phyloP scores from a whole-genome alignment of 2,888 invertebrate genomes.

The Drosophila ezoana region DNA sequence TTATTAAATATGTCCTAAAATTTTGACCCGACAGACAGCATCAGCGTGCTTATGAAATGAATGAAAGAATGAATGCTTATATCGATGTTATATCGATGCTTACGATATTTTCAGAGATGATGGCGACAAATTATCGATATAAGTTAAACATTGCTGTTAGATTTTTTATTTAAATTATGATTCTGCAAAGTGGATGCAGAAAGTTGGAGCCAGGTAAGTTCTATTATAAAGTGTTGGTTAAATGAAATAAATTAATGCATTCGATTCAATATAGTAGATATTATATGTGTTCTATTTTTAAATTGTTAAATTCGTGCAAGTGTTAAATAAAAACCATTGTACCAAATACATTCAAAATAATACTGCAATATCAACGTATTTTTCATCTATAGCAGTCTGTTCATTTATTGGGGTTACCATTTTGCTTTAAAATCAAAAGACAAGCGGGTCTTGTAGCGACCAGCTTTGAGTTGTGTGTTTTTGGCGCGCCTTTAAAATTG shows the following conservation, averaged over 20 bases:
- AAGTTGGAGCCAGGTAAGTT: too few relatives aligned
- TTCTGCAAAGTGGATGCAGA: too few relatives aligned
- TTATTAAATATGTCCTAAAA: conserved; percentile 36
- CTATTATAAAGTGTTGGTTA: too few relatives aligned
- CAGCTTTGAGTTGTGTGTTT: background rate
- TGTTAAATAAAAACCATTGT: too few relatives aligned
- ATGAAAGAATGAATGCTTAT: conserved; percentile 19
- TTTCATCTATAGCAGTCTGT: background rate
- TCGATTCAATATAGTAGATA: too few relatives aligned
- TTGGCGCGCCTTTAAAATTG: background rate
- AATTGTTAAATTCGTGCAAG: too few relatives aligned
- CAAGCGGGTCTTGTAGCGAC: background rate
- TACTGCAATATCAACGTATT: too few relatives aligned
- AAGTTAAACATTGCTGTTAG: too few relatives aligned
- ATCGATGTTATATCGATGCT: conserved; percentile 27
- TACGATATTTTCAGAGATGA: conserved; percentile 4
- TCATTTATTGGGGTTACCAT: conserved; percentile 17
- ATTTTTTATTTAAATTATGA: too few relatives aligned
- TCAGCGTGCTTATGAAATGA: conserved; percentile 50
- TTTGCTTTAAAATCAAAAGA: background rate
- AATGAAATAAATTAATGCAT: too few relatives aligned
- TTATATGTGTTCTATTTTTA: too few relatives aligned
- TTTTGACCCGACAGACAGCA: conserved; percentile 46
- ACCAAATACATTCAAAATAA: too few relatives aligned
- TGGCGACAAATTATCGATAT: background rate